A percentile compares a stretch with the other conserved stretches of the same genome.
These are phyloP conservation scores for Macrophya alboannulata DNA, from an alignment of 2,888 invertebrate species.

Conservation along the genomic window DNA sequence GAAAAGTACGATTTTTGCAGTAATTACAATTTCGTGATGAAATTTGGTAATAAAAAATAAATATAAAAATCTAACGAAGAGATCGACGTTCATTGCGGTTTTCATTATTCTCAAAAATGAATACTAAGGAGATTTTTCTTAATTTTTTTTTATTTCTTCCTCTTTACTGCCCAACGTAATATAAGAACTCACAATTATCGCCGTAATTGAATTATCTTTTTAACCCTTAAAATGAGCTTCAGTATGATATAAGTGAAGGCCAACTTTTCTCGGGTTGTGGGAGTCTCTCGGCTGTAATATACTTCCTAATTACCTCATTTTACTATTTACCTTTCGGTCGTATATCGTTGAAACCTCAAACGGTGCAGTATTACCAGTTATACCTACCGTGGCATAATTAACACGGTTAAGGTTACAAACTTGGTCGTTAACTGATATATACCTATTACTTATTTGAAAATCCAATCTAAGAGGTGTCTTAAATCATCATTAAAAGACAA, in stretches of 20 bases:
- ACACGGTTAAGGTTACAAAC: slow-evolving; percentile 16
- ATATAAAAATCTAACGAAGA: too few species aligned
- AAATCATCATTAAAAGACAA: background rate
- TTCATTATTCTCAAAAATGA: background rate
- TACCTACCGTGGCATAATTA: slow-evolving; percentile 14
- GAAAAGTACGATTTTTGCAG: background rate
- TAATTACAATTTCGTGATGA: slow-evolving; percentile 8
- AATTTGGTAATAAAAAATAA: too few species aligned
- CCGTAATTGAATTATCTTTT: slow-evolving; percentile 3
- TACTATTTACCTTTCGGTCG: slow-evolving; percentile 33
- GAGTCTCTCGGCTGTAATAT: background rate
- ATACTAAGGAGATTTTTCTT: background rate
- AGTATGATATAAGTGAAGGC: slow-evolving; percentile 18
- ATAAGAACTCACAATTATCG: slow-evolving; percentile 1
- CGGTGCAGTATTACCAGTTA: slow-evolving; percentile 21
- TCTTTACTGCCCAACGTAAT: background rate
- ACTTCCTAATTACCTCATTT: slow-evolving; percentile 15
- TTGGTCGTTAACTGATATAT: background rate
- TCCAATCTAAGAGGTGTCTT: background rate
- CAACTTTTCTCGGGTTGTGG: background rate
- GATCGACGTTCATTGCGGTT: slow-evolving; percentile 1
- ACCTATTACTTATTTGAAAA: background rate
- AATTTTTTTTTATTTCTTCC: background rate
- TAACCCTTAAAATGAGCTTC: background rate
- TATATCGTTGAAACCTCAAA: slow-evolving; percentile 12